A percentile compares a stretch with the other conserved stretches of the same genome.
Conservation (phyloP, 2,888 invertebrate genomes). For the Anodontia alba region DNA sequence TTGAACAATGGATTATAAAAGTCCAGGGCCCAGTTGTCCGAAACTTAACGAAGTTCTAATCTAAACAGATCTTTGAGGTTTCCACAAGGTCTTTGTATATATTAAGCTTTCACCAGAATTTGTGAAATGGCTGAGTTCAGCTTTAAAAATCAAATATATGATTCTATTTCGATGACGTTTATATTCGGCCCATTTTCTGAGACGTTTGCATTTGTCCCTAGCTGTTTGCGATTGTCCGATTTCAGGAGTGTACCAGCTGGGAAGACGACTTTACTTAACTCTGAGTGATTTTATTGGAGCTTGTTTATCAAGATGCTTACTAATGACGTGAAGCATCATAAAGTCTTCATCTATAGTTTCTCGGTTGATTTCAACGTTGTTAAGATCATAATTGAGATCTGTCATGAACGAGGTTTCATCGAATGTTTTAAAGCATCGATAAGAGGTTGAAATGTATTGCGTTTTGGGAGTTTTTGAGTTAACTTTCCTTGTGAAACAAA, state of each 20-base stretch:
- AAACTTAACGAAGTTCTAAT: too few relatives aligned
- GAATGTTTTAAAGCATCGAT: conserved; percentile 3
- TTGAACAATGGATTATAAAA: too few relatives aligned
- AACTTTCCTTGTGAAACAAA: background rate
- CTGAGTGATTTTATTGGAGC: background rate
- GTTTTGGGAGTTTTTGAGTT: background rate
- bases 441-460: background rate
- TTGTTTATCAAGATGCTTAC: background rate
- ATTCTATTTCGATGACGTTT: conserved; percentile 3
- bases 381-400: background rate
- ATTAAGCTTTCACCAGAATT: background rate
- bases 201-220: conserved; percentile 7
- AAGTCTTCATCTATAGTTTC: too few relatives aligned
- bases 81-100: background rate
- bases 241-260: background rate
- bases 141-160: background rate
- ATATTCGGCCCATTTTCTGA: background rate
- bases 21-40: too few relatives aligned
- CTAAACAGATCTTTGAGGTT: background rate
- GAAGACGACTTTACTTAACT: background rate
- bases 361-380: background rate
- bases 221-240: background rate
- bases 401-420: background rate
- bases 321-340: background rate
- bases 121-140: background rate